These are phyloP conservation scores for Hipposideros larvatus DNA, from an alignment of 2,797 vertebrate genomes.

Conservation along the genomic window DNA sequence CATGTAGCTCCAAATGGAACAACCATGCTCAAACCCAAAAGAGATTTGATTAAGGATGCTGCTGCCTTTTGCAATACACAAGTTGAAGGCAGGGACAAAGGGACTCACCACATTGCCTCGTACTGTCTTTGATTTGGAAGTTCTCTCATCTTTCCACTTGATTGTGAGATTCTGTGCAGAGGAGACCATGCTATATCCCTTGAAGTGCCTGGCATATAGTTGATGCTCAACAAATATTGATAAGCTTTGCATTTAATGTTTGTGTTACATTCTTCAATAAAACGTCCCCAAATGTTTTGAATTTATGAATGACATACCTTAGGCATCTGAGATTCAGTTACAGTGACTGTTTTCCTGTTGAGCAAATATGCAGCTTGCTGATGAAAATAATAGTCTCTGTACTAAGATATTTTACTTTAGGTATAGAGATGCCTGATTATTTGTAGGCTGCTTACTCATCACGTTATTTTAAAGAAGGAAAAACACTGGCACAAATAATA, in stretches of 20 bases:
- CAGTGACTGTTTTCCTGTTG: constrained; percentile 9
- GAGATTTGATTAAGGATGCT: background rate
- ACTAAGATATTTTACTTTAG: background rate
- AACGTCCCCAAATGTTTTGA: background rate
- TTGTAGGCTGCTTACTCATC: background rate
- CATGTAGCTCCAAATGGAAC: background rate
- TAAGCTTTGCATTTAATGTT: constrained; percentile 25
- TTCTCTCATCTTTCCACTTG: constrained; percentile 49
- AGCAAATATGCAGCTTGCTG: constrained; percentile 1
- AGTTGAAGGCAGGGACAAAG: background rate
- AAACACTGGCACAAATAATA: background rate
- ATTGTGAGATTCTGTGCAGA: constrained; percentile 1
- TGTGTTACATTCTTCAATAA: background rate
- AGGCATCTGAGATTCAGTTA: constrained; percentile 5
- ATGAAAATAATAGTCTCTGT: constrained; percentile 13
- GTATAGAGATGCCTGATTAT: constrained; percentile 13
- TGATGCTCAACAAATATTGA: constrained; percentile 24
- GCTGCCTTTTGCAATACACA: background rate
- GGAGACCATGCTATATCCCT: background rate
- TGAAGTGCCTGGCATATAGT: background rate
- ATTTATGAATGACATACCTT: constrained; percentile 4
- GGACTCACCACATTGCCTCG: constrained; percentile 41
- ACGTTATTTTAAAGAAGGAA: constrained; percentile 27
- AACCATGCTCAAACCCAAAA: background rate
- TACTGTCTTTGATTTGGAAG: background rate